Percentiles rank a stretch among this genome's conserved stretches.
These are phyloP conservation scores for Eidolon dupreanum DNA, from an alignment of 2,797 vertebrate genomes.

Conservation along the genomic window DNA sequence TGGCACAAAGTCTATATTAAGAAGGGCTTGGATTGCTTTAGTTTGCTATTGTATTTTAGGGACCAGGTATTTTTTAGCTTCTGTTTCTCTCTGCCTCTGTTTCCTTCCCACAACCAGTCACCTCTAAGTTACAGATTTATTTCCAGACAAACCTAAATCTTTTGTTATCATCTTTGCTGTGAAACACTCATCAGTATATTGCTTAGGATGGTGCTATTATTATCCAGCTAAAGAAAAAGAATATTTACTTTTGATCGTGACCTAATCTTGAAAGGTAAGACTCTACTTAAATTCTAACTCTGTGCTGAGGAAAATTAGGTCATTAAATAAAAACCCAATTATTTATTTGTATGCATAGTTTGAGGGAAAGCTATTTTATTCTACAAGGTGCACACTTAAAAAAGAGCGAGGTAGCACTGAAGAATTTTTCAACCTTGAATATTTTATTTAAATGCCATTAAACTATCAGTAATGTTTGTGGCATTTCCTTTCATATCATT, in stretches of 20 bases:
- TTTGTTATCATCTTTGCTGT: slow-evolving; percentile 78
- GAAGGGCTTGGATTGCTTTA: slow-evolving; percentile 5
- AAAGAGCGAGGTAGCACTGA: slow-evolving; percentile 58
- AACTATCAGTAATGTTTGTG: slow-evolving; percentile 72
- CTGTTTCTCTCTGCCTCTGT: neutral
- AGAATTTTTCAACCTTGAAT: slow-evolving; percentile 68
- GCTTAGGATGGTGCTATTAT: slow-evolving; percentile 68
- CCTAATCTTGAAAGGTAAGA: slow-evolving; percentile 79
- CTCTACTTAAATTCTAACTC: slow-evolving; percentile 68
- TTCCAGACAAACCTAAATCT: slow-evolving; percentile 74
- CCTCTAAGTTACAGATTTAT: slow-evolving; percentile 75
- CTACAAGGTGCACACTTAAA: slow-evolving; percentile 64
- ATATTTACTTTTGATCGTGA: slow-evolving; percentile 75
- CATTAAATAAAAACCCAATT: slow-evolving; percentile 75
- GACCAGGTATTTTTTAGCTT: neutral
- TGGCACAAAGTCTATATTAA: slow-evolving; percentile 40
- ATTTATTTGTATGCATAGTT: slow-evolving; percentile 73
- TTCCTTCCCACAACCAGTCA: slow-evolving; percentile 61
- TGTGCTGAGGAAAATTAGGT: slow-evolving; percentile 70
- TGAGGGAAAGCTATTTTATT: slow-evolving; percentile 53
- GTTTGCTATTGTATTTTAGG: slow-evolving; percentile 43
- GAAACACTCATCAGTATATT: slow-evolving; percentile 74
- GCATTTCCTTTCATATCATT: slow-evolving; percentile 56
- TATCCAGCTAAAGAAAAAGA: slow-evolving; percentile 70
- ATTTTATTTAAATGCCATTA: slow-evolving; percentile 80